A percentile compares a stretch with the other conserved stretches of the same genome.
These are phyloP conservation scores for Himalopsyche kuldschensis DNA, from an alignment of 2,888 invertebrate genomes.

Conservation along the genomic window DNA sequence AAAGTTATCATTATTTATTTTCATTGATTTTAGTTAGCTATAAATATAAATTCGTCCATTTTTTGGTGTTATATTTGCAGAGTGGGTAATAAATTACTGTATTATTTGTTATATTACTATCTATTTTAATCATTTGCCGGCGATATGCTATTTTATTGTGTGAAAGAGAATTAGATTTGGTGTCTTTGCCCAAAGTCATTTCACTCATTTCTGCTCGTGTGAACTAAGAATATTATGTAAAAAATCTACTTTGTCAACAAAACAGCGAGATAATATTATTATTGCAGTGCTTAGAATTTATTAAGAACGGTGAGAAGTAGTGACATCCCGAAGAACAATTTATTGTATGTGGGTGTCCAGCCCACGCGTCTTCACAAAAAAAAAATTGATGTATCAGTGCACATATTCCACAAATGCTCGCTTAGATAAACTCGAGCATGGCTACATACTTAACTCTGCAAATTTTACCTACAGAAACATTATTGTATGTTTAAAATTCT, in stretches of 20 bases:
- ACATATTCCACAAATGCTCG: not conserved
- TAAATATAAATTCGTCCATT: conserved; percentile 34
- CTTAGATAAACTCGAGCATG: not conserved
- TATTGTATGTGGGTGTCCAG: not conserved
- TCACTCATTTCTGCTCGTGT: not conserved
- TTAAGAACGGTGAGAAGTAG: not conserved
- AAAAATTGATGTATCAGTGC: not conserved
- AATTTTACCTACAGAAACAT: not conserved
- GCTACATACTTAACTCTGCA: not conserved
- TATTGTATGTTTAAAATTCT: too few relatives aligned
- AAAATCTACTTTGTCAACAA: not conserved
- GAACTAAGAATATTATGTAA: not conserved
- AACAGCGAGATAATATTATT: not conserved
- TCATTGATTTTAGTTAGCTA: conserved; percentile 20
- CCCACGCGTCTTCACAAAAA: not conserved
- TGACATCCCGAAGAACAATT: not conserved
- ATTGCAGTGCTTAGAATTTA: not conserved
- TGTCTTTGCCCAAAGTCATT: not conserved
- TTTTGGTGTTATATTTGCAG: conserved; percentile 32
- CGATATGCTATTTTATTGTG: not conserved
- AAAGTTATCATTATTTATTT: not conserved
- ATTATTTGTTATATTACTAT: not conserved
- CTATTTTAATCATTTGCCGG: not conserved
- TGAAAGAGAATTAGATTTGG: not conserved
- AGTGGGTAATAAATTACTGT: not conserved